Base-by-base conservation (phyloP, 2,888 invertebrate species). In the Horisme vitalbata region DNA sequence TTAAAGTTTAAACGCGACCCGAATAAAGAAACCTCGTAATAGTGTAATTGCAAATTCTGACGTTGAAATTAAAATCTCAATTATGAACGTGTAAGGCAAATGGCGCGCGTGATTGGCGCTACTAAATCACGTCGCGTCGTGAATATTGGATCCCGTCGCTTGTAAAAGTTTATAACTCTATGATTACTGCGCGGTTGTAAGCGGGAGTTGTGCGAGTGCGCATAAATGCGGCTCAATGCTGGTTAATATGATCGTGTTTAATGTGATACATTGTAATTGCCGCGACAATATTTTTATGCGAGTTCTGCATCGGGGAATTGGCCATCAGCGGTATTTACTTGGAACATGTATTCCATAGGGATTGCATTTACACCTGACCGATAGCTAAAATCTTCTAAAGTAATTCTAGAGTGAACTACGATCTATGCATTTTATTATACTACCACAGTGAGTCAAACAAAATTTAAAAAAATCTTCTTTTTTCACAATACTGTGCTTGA, bases 61-160 rank as follows among this genome's bases (percentile, higher is more conserved):
- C 51, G 51, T 52, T 44, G 34, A 58, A 53, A 58, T 56, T 56
- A 56, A 56, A 56, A 56, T 52, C 54, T 54, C 48, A 56, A 56
- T 55, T 56, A 56, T 44, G 48, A 36, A 36, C 45, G 39, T 41
- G 21, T 51, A 52, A 45, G 41, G 51, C 44, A 34, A 46, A 36
- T 20, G 52, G 48, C 37, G 49, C 38, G 54, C 58, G 56, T 59
- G 58, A 59, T 56, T 50, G 52, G 47, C 48, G 50, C 38, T 43
- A 52, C 56, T 59, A 52, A 56, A 59, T 59, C 54, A 56, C 47
- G 36, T 11, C 45, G 41, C 46, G 48, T 50, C 47, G 43, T 37
- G 52, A 39, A 50, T 51, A 56, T 56, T 52, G 56, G 54, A 50
- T 49, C 48, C 30, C 39, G 44, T 41, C 50, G 49, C 47, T 46